Evolutionary conservation across 2,113 vertebrate species (phyloP).

Genomic region (Colaptes auratus): DNA sequence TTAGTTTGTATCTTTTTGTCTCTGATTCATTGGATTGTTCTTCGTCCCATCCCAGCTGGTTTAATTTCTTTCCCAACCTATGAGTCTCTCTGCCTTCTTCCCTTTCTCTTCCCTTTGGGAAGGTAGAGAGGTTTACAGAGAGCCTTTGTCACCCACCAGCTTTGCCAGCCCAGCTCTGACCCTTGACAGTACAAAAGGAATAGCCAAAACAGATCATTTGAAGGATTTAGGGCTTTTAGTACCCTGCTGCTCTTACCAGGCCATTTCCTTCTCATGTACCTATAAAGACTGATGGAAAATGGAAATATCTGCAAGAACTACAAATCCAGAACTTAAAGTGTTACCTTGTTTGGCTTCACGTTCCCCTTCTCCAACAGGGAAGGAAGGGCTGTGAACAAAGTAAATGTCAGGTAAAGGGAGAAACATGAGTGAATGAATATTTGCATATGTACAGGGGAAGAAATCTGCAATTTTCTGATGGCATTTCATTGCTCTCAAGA

Average conservation of each 20-base stretch:
- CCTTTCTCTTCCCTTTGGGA: too few species aligned
- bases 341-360: background rate
- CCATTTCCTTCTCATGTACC: background rate
- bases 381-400: background rate
- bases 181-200: background rate
- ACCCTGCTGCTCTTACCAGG: background rate
- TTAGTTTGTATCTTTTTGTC: too few species aligned
- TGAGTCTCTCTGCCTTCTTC: too few species aligned
- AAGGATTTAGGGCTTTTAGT: background rate
- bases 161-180: too few species aligned
- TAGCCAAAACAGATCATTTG: background rate
- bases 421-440: constrained; percentile 34
- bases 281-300: background rate
- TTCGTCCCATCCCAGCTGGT: too few species aligned
- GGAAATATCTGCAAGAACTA: background rate
- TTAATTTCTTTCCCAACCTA: too few species aligned
- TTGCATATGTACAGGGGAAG: background rate
- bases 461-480: constrained; percentile 3
- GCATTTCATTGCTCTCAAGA: constrained; percentile 23
- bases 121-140: too few species aligned
- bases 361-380: background rate
- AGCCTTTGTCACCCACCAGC: too few species aligned
- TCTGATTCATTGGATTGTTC: too few species aligned
- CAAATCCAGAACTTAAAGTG: background rate
- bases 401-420: constrained; percentile 34